Conservation (phyloP, 2,113 vertebrate genomes). For the Phrynosoma blainvillii region DNA sequence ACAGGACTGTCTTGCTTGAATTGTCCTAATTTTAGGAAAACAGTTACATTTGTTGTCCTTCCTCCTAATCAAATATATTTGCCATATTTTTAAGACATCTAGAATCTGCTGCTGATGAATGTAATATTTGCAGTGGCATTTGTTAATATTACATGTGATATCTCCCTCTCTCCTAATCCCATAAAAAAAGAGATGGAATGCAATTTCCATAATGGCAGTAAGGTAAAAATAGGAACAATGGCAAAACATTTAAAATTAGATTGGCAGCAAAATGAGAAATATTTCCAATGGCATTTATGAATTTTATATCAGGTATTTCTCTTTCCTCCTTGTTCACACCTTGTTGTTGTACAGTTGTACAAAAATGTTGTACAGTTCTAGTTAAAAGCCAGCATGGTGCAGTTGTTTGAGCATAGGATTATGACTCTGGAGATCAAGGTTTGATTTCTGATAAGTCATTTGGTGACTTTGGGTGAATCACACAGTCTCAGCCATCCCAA, state of each 20-base stretch:
- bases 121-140: not conserved
- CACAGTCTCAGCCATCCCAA: too few species aligned
- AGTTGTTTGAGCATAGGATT: too few species aligned
- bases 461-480: too few species aligned
- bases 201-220: not conserved
- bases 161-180: not conserved
- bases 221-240: not conserved
- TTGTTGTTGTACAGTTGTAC: not conserved
- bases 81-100: not conserved
- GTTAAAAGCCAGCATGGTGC: too few species aligned
- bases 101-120: not conserved
- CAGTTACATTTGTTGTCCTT: not conserved
- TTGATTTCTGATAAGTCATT: too few species aligned
- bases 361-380: too few species aligned
- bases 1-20: constrained; percentile 32
- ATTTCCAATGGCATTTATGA: not conserved
- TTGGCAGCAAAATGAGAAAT: not conserved
- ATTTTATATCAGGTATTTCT: not conserved
- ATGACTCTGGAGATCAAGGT: too few species aligned
- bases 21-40: not conserved
- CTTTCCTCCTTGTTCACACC: too few species aligned
- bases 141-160: not conserved
- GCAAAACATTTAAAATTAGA: too few species aligned
- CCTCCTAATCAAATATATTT: not conserved
- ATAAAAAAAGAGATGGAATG: not conserved